phyloP scores from a whole-genome alignment of 2,113 vertebrate genomes.

The Arothron firmamentum region DNA sequence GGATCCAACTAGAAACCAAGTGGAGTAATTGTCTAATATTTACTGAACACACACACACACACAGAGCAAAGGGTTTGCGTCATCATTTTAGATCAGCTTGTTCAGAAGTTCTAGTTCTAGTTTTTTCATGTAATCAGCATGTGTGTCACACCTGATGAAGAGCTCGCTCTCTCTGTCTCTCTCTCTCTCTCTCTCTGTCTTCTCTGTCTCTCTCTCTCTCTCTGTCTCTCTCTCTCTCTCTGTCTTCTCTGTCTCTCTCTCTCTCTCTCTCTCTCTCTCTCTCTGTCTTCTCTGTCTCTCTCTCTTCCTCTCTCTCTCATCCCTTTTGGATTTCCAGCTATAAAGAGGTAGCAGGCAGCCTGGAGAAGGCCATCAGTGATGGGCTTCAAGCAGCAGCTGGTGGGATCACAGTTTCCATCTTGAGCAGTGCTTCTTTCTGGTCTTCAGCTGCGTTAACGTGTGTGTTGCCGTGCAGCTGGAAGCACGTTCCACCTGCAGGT shows the following conservation, averaged over 20 bases:
- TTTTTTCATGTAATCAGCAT: slow-evolving; percentile 5
- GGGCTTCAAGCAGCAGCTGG: slow-evolving; percentile 84
- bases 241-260: slow-evolving; percentile 12
- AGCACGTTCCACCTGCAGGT: slow-evolving; percentile 83
- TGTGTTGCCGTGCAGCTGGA: slow-evolving; percentile 69
- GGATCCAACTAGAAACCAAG: too few relatives aligned
- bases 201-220: slow-evolving; percentile 8
- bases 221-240: not conserved
- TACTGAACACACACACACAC: too few relatives aligned
- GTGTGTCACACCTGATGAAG: slow-evolving; percentile 14
- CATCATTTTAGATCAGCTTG: too few relatives aligned
- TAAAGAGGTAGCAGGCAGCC: slow-evolving; percentile 88
- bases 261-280: not conserved
- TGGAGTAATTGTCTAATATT: too few relatives aligned
- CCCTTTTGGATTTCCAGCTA: slow-evolving; percentile 72
- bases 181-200: not conserved
- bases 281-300: slow-evolving; percentile 22
- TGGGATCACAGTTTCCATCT: slow-evolving; percentile 36
- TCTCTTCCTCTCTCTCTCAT: not conserved
- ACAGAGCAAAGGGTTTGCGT: too few relatives aligned
- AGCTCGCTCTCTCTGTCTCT: slow-evolving; percentile 14
- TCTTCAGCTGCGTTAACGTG: not conserved
- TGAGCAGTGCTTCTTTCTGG: not conserved
- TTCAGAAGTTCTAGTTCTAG: slow-evolving; percentile 6
- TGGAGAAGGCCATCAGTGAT: slow-evolving; percentile 85